These are phyloP conservation scores for Polymixis lichenea DNA, from an alignment of 2,888 invertebrate genomes.

Conservation along the genomic window DNA sequence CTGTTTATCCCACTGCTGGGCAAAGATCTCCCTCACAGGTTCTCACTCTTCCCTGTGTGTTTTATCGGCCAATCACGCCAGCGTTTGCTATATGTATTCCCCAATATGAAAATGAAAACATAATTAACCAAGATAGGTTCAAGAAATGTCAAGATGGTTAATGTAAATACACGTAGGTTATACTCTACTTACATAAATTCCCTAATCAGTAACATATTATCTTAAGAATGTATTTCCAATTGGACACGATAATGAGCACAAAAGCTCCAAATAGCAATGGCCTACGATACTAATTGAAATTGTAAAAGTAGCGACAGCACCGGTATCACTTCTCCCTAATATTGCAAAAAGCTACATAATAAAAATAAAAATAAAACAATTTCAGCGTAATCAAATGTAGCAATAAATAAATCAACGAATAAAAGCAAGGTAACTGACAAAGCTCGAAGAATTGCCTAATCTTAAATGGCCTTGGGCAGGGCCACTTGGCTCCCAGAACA, in stretches of 20 bases:
- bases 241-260: constrained; percentile 15
- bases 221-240: not conserved
- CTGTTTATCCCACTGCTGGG: not conserved
- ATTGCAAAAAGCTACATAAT: not conserved
- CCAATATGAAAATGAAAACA: no score
- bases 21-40: not conserved
- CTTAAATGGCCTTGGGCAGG: no score
- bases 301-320: constrained; percentile 4
- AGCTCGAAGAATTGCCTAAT: no score
- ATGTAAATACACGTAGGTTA: not conserved
- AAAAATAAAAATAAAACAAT: not conserved
- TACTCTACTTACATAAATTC: not conserved
- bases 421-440: no score
- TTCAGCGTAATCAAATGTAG: not conserved
- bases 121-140: no score
- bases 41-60: not conserved
- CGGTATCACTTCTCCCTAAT: constrained; percentile 1
- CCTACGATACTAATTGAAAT: constrained; percentile 25
- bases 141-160: no score
- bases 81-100: not conserved
- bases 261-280: constrained; percentile 9
- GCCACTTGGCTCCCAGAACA: no score
- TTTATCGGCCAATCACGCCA: not conserved
- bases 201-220: not conserved
- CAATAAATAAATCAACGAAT: no score